phyloP scores from a whole-genome alignment of 2,797 vertebrate genomes.

The Spinus olivaceus region DNA sequence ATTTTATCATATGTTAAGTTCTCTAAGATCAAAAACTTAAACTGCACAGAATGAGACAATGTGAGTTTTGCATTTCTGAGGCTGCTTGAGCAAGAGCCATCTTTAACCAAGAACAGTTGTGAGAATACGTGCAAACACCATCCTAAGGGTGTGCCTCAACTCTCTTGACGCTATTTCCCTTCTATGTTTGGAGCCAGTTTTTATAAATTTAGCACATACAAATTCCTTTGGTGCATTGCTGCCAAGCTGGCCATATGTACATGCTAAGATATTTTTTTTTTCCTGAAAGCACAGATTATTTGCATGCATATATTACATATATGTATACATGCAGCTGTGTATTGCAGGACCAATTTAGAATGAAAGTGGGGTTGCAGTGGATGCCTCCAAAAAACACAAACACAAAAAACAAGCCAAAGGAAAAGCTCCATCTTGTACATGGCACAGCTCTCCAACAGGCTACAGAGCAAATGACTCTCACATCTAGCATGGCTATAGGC shows the following conservation, averaged over 20 bases:
- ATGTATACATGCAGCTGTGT: background rate
- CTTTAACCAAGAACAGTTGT: constrained; percentile 36
- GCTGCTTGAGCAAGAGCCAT: background rate
- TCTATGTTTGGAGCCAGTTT: background rate
- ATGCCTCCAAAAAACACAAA: background rate
- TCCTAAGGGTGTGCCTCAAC: background rate
- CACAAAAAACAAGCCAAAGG: background rate
- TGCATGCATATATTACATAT: background rate
- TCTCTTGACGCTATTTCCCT: background rate
- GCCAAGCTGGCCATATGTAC: background rate
- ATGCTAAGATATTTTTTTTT: background rate
- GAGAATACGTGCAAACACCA: background rate
- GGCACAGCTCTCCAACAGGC: background rate
- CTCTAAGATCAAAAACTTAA: background rate
- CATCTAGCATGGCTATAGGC: background rate
- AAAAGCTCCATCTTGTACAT: background rate
- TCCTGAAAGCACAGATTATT: background rate
- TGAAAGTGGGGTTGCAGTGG: background rate
- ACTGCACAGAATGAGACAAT: background rate
- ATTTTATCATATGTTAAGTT: background rate
- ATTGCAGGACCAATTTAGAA: background rate
- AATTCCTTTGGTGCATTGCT: background rate
- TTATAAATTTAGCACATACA: background rate
- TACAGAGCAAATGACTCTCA: background rate
- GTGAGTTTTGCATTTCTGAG: background rate